These are phyloP conservation scores for Molanna angustata DNA, from an alignment of 2,888 invertebrate genomes.

Conservation along the genomic window DNA sequence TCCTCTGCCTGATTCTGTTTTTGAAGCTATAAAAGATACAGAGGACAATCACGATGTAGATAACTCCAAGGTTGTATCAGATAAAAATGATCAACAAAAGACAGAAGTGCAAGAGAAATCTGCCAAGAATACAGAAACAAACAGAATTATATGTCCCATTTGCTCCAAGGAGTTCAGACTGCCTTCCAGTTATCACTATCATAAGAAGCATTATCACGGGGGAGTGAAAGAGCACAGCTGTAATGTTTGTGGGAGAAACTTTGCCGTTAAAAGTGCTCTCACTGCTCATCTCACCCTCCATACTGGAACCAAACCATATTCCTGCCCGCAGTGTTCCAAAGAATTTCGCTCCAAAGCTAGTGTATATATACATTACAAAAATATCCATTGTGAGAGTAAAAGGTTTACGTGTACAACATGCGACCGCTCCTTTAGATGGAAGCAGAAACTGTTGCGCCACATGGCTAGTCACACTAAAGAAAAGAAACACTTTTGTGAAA, in stretches of 20 bases:
- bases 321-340: conserved; percentile 51
- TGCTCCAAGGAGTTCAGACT: conserved; percentile 50
- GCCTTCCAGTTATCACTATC: conserved; percentile 53
- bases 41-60: conserved; percentile 35
- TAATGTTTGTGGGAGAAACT: conserved; percentile 48
- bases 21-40: conserved; percentile 43
- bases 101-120: conserved; percentile 3
- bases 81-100: background rate
- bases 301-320: conserved; percentile 43
- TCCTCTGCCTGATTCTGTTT: conserved; percentile 42
- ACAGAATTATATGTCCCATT: conserved; percentile 45
- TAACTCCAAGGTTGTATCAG: background rate
- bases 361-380: conserved; percentile 50
- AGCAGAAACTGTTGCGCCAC: conserved; percentile 48
- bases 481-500: conserved; percentile 44
- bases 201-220: conserved; percentile 51
- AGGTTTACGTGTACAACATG: conserved; percentile 40
- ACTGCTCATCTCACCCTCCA: conserved; percentile 50
- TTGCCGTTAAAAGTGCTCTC: conserved; percentile 47
- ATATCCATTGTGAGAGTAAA: conserved; percentile 45
- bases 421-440: conserved; percentile 48
- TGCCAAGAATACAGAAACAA: conserved; percentile 11
- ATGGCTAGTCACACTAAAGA: conserved; percentile 44
- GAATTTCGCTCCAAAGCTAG: conserved; percentile 49
- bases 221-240: conserved; percentile 49